phyloP scores from a whole-genome alignment of 64 coral and sea anemone species.

The Hydrozoanthus tunicans region DNA sequence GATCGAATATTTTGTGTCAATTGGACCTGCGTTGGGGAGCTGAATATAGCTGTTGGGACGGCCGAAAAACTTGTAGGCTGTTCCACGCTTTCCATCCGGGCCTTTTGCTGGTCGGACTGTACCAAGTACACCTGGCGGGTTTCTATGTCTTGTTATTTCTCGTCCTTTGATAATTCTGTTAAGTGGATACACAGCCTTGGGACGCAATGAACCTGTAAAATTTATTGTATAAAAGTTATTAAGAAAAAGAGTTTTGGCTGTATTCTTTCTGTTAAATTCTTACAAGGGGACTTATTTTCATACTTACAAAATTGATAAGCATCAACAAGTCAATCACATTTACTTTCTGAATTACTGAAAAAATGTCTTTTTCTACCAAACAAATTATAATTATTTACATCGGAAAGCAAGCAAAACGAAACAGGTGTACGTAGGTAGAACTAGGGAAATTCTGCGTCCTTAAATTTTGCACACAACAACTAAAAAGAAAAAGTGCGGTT shows the following conservation, averaged over 20 bases:
- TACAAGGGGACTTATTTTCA: no score
- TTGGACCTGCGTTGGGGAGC: slow-evolving; percentile 63
- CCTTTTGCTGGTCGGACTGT: slow-evolving; percentile 69
- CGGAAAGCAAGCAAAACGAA: no score
- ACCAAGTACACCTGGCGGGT: slow-evolving; percentile 53
- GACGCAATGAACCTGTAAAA: slow-evolving; percentile 57
- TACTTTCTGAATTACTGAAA: no score
- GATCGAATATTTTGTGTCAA: slow-evolving; percentile 88
- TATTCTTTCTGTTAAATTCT: no score
- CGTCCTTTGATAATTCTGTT: slow-evolving; percentile 19
- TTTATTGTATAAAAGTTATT: no score
- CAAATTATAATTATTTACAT: no score
- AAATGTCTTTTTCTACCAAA: no score
- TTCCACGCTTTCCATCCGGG: slow-evolving; percentile 68
- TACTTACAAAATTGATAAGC: no score
- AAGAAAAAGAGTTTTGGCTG: no score
- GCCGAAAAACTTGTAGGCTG: slow-evolving; percentile 81
- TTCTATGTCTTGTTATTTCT: slow-evolving; percentile 66
- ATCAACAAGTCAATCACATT: no score
- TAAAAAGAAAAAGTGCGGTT: background rate
- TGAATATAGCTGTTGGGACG: slow-evolving; percentile 75
- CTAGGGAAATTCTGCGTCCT: background rate
- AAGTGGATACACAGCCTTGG: slow-evolving; percentile 70
- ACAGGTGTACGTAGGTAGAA: no score
- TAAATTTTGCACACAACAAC: background rate